Evolutionary conservation across 2,797 vertebrate species (phyloP).

Genomic region (Strix occidentalis): DNA sequence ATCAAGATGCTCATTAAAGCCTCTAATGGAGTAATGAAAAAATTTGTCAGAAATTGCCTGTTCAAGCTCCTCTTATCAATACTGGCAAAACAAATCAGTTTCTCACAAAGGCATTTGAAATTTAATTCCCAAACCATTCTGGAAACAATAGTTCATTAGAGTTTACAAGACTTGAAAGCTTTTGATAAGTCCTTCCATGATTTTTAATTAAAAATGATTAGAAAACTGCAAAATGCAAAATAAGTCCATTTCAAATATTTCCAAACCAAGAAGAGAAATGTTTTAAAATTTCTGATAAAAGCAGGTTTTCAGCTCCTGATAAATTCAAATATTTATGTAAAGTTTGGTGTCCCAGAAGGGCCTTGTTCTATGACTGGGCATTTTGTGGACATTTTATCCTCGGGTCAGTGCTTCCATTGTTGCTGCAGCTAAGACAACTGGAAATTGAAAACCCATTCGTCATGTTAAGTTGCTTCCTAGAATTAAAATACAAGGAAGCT

Average conservation of each 20-base stretch:
- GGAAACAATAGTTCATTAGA: neutral
- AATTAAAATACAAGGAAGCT: neutral
- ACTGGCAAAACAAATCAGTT: neutral
- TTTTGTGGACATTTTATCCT: conserved; percentile 14
- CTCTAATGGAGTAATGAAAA: neutral
- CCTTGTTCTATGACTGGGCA: neutral
- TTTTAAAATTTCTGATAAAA: neutral
- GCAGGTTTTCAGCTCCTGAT: neutral
- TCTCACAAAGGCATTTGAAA: neutral
- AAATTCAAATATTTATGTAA: neutral
- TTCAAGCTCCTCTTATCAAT: neutral
- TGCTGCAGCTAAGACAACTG: conserved; percentile 8
- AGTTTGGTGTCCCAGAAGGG: neutral
- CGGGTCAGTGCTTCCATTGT: neutral
- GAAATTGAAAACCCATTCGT: conserved; percentile 29
- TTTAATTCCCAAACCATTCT: neutral
- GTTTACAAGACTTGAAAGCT: neutral
- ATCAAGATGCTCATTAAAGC: neutral
- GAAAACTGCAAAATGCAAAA: neutral
- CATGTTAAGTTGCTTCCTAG: conserved; percentile 12
- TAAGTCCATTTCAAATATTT: neutral
- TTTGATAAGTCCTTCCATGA: neutral
- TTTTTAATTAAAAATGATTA: neutral
- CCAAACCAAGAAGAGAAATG: neutral
- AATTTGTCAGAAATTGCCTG: neutral